phyloP scores from a whole-genome alignment of 2,797 vertebrate genomes.

The Cercopithecus hamlyni region DNA sequence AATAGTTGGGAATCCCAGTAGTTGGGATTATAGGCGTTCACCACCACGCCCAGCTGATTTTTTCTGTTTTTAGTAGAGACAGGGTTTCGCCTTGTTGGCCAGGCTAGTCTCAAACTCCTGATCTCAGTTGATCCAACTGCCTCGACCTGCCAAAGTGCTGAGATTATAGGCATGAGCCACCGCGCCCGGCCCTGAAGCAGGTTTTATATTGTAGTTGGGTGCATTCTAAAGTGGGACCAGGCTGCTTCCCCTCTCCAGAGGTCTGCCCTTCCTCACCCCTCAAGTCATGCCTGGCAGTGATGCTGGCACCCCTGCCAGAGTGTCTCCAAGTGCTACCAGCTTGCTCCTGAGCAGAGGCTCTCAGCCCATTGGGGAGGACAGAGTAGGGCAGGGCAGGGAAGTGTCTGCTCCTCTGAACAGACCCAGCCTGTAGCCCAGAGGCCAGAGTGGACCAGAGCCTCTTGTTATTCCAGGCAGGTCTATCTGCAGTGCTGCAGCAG shows the following conservation, averaged over 20 bases:
- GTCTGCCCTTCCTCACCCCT: neutral
- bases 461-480: constrained; percentile 95
- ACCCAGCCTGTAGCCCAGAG: neutral
- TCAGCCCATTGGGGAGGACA: neutral
- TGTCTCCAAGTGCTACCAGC: neutral
- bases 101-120: no score
- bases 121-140: no score
- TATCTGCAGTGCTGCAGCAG: constrained; percentile 87
- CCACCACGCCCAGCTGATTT: no score
- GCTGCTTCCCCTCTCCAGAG: neutral
- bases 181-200: no score
- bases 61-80: no score
- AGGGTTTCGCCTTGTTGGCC: no score
- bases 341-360: neutral
- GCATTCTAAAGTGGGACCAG: neutral
- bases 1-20: no score
- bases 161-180: no score
- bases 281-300: neutral
- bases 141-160: no score
- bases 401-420: neutral
- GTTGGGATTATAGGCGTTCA: no score
- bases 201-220: neutral
- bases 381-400: neutral
- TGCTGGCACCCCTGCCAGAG: neutral
- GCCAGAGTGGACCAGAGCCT: constrained; percentile 57